Evolutionary conservation across 2,888 invertebrate genomes (phyloP), one percentile per base, ranked within the genome.

Genomic region (Oasisia sp.): DNA sequence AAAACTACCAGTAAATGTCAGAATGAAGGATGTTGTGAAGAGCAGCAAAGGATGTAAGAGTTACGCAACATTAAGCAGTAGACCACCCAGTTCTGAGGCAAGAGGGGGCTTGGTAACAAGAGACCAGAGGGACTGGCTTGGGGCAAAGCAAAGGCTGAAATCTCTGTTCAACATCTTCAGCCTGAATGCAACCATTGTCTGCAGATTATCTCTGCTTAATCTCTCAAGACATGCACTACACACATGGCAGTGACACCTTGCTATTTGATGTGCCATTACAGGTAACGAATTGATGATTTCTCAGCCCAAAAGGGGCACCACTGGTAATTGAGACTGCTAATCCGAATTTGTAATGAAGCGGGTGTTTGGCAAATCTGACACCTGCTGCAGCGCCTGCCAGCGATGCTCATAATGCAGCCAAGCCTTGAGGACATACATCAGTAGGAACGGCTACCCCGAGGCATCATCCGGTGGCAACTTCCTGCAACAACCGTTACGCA

Each of bases 361-460:
- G 12, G 14, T 50, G 74, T 74, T 74, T 5, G 7, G 14, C 27
- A 27, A 74, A 74, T 74, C 74, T 19, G 74, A 74, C 74, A 74
- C 74, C 74, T 27, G 74, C 50, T 14, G 14, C 50, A 50, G 50
- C 5, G 50, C n/a, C 74, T 3, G 27, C 74, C 74, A 74, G 74
- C 74, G 27, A 74, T 74, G 74, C 74, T 74, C 74, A 74, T 74
- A 74, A 74, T 74, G 74, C 74, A 74, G 74, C 74, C n/a, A n/a
- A 19, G 74, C 74, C 74, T 74, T 27, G 7, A 74, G 74, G 74
- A 74, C 74, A 74, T 74, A 74, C 74, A 74, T 74, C 74, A 7
- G 50, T 50, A 50, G 50, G 50, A 50, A 5, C 50, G 50, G 50
- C 50, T 12, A 8, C 50, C 50, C 74, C 7, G 27, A 74, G 74